Evolutionary conservation across 2,113 vertebrate species (phyloP).

Genomic region (Pteronura brasiliensis): DNA sequence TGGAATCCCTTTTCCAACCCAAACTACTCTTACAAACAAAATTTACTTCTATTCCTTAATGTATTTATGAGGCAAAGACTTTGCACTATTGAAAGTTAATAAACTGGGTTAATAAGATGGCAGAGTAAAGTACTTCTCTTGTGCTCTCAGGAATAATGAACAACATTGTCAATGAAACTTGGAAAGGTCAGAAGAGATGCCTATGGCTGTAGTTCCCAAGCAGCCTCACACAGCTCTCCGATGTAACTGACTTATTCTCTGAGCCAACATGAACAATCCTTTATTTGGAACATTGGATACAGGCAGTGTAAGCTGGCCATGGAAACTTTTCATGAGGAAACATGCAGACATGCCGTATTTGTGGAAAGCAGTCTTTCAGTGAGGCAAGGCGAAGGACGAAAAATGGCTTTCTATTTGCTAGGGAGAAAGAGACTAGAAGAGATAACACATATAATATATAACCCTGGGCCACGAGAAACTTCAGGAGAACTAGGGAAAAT

Average conservation of each 20-base stretch:
- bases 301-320: not conserved
- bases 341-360: not conserved
- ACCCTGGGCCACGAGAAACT: not conserved
- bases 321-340: not conserved
- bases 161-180: not conserved
- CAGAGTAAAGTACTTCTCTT: not conserved
- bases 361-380: not conserved
- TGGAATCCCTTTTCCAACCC: not conserved
- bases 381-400: not conserved
- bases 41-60: not conserved
- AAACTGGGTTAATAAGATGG: not conserved
- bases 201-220: not conserved
- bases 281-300: not conserved
- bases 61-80: not conserved
- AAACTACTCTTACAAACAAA: not conserved
- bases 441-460: not conserved
- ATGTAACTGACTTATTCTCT: not conserved
- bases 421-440: not conserved
- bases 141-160: not conserved
- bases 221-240: not conserved
- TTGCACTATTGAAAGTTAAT: not conserved
- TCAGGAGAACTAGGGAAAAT: not conserved
- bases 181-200: not conserved
- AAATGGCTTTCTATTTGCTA: not conserved
- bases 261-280: not conserved